These are phyloP conservation scores for Parnassius smintheus DNA, from an alignment of 2,888 invertebrate genomes.

Conservation along the genomic window DNA sequence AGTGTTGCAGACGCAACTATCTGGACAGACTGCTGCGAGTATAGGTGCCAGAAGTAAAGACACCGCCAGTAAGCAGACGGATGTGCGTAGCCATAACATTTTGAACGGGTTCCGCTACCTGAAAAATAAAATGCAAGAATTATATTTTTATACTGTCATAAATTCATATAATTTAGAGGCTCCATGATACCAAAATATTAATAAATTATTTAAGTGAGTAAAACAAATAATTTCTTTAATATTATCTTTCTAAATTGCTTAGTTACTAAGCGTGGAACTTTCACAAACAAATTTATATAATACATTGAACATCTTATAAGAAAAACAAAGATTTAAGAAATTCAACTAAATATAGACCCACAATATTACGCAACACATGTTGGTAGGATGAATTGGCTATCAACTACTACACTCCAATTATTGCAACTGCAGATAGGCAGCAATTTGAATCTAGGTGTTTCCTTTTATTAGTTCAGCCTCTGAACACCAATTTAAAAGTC, in stretches of 20 bases:
- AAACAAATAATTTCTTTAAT: no score
- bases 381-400: slow-evolving; percentile 33
- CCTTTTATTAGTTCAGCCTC: slow-evolving; percentile 49
- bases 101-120: slow-evolving; percentile 60
- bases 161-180: no score
- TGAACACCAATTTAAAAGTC: slow-evolving; percentile 29
- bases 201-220: no score
- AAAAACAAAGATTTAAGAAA: no score
- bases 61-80: slow-evolving; percentile 54
- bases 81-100: slow-evolving; percentile 58
- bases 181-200: no score
- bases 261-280: no score
- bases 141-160: slow-evolving; percentile 24
- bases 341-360: no score
- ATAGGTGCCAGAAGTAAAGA: slow-evolving; percentile 54
- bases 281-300: no score
- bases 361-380: background rate
- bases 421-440: slow-evolving; percentile 56
- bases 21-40: slow-evolving; percentile 71
- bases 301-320: no score
- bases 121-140: slow-evolving; percentile 47
- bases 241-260: no score
- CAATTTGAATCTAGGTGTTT: slow-evolving; percentile 60
- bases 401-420: slow-evolving; percentile 58
- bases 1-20: slow-evolving; percentile 79